Base-by-base conservation (phyloP, 2,113 vertebrate genomes). In the Thryonomys swinderianus region DNA sequence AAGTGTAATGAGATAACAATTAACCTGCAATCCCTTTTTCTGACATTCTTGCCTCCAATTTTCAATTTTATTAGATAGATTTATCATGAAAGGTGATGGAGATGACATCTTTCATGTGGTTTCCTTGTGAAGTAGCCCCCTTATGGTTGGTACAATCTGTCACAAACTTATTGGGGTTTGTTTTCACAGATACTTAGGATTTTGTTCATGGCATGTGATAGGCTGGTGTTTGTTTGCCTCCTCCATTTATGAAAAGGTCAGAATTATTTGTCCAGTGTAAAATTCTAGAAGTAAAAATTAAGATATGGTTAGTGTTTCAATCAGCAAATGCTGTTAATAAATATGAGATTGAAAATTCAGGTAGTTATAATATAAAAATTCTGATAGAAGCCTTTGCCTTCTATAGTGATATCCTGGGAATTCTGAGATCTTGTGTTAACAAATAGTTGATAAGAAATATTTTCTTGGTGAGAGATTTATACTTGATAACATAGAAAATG, bases 1-100 rank as follows among this genome's bases (percentile, higher is more conserved):
- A 97, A 97, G 84, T 97, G 88, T 96, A 97, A 96, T 97, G 97
- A 97, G 97, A 96, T 97, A 96, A 98, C 96, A 98, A 98, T 98
- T 98, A 98, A 98, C 98, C 97, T 96, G 64, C 94, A 85, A 87
- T 97, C 95, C 94, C 80, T 90, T 96, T 94, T 94, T 88, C 93
- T 97, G 62, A 91, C 96, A 94, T 3, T 4, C 59, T 71, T 76
- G 55, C 42, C 96, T 97, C 10, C 48, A 51, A 10, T 51, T 51
- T 98, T 97, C 95, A 95, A 96, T 97, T 95, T 93, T 97, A 81
- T 89, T 96, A 82, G 97, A 87, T 62, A 96, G 97, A 96, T 95
- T 97, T 96, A 93, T 98, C 96, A 88, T 93, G 88, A 94, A 98
- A 95, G 84, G 64, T 64, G 81, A 86, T 67, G 90, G 94, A 97